These are phyloP conservation scores for Acanthosepion esculentum DNA, from an alignment of 2,888 invertebrate genomes.

Conservation along the genomic window DNA sequence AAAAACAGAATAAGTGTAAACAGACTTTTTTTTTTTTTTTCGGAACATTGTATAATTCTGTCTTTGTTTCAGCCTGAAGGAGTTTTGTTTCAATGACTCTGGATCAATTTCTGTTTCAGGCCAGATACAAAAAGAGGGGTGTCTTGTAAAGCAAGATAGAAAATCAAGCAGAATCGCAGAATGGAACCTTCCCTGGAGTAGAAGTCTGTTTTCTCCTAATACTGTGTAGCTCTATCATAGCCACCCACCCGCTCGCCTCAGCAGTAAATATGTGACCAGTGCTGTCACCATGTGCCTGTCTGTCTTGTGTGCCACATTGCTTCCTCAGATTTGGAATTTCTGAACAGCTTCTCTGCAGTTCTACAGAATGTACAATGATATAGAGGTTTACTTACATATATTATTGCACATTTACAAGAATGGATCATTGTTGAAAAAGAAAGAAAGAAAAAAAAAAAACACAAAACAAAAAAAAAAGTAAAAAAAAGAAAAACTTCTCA, in stretches of 20 bases:
- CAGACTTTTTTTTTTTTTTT: neutral
- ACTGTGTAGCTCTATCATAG: conserved; percentile 23
- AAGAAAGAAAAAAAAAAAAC: neutral
- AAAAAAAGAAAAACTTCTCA: neutral
- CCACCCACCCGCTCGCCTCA: neutral
- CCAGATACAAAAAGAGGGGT: neutral
- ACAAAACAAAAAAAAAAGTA: neutral
- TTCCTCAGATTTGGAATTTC: neutral
- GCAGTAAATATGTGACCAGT: conserved; percentile 34
- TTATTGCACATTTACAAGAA: neutral
- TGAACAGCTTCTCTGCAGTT: neutral
- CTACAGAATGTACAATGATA: too few relatives aligned
- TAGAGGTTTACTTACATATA: neutral
- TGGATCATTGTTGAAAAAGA: neutral
- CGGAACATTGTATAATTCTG: neutral
- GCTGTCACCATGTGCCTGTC: neutral
- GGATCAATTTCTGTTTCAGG: neutral
- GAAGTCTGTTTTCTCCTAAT: neutral
- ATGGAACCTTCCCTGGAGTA: neutral
- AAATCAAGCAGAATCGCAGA: neutral
- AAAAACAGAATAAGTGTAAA: neutral
- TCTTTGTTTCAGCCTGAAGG: too few relatives aligned
- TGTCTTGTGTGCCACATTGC: conserved; percentile 34
- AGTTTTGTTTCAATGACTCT: too few relatives aligned
- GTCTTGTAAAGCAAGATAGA: neutral